These are phyloP conservation scores for Oreochromis grahami DNA, from an alignment of 2,797 vertebrate species.

Conservation along the genomic window DNA sequence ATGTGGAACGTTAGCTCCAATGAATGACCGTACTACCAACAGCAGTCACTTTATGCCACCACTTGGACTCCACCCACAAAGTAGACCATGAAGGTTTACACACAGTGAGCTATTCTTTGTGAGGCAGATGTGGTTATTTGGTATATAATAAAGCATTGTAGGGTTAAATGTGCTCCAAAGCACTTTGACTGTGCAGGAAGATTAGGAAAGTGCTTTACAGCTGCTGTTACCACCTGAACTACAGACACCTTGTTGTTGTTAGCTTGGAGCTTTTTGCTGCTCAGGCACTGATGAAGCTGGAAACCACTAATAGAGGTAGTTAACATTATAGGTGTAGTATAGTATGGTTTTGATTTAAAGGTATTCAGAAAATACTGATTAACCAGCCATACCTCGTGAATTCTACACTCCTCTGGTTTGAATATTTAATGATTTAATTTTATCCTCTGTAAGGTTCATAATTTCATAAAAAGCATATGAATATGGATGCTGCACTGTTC, in stretches of 20 bases:
- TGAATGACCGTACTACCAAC: background rate
- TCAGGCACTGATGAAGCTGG: background rate
- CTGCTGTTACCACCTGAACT: background rate
- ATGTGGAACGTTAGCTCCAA: background rate
- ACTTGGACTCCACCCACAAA: background rate
- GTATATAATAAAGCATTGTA: background rate
- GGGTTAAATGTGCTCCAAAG: background rate
- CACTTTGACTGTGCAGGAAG: background rate
- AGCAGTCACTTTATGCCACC: background rate
- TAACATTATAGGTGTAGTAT: background rate
- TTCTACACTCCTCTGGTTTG: background rate
- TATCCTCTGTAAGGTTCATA: background rate
- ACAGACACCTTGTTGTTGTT: background rate
- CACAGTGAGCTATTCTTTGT: background rate
- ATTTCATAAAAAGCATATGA: background rate
- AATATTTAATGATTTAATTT: background rate
- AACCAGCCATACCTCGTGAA: background rate
- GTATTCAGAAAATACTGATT: background rate
- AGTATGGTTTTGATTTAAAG: background rate
- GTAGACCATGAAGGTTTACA: background rate
- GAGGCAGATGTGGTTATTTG: background rate
- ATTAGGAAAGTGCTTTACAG: background rate
- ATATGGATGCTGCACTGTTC: background rate
- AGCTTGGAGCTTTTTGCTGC: background rate
- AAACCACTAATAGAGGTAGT: background rate